Evolutionary conservation across 92 coral and sea anemone species (phyloP).

Genomic region (Porites evermanni): DNA sequence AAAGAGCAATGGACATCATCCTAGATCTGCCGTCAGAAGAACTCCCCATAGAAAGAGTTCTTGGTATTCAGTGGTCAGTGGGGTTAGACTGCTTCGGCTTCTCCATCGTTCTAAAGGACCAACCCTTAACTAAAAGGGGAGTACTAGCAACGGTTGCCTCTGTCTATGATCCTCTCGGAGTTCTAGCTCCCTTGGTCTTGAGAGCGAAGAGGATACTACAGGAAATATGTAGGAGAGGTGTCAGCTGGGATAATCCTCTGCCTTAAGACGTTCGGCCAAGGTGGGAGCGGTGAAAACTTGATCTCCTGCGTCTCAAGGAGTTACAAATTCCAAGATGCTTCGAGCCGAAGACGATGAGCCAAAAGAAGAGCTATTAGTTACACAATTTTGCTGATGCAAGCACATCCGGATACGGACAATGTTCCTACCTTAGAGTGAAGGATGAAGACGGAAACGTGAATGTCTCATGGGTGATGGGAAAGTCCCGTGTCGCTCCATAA

Average conservation of each 20-base stretch:
- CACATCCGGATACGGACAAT: slow-evolving; percentile 36
- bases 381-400: slow-evolving; percentile 24
- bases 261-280: slow-evolving; percentile 28
- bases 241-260: slow-evolving; percentile 36
- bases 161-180: slow-evolving; percentile 29
- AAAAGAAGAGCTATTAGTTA: neutral
- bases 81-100: slow-evolving; percentile 37
- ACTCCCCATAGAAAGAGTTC: slow-evolving; percentile 47
- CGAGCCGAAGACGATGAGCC: slow-evolving; percentile 3
- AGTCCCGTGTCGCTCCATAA: no score
- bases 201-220: slow-evolving; percentile 19
- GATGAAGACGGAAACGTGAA: no score
- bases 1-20: slow-evolving; percentile 23
- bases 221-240: slow-evolving; percentile 3
- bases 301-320: slow-evolving; percentile 8
- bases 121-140: slow-evolving; percentile 25
- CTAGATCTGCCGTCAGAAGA: neutral
- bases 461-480: no score
- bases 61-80: slow-evolving; percentile 41
- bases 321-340: slow-evolving; percentile 23
- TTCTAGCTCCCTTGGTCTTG: slow-evolving; percentile 29
- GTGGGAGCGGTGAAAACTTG: slow-evolving; percentile 32
- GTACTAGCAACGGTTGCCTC: slow-evolving; percentile 7
- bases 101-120: slow-evolving; percentile 14
- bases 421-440: slow-evolving; percentile 19